Conservation (phyloP, 2,888 invertebrate species). For the Parapristionchus giblindavisi region DNA sequence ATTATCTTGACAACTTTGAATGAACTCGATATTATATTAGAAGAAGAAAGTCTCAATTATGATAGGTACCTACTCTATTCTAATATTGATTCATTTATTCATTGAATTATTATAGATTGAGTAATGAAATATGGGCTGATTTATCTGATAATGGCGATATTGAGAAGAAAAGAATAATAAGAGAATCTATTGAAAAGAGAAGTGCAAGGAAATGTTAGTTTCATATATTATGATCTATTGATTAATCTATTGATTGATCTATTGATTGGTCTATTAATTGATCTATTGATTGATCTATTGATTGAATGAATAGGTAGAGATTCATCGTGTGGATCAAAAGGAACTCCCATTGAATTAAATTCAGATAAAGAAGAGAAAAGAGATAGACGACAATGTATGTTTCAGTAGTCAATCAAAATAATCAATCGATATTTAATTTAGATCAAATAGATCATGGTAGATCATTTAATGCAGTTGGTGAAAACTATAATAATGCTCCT, state of each 20-base stretch:
- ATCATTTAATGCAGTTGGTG: conserved; percentile 32
- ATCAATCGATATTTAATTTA: not conserved
- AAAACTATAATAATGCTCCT: not conserved
- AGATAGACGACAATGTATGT: conserved; percentile 20
- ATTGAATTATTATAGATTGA: conserved; percentile 12
- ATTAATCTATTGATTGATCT: not conserved
- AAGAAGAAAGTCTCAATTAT: conserved; percentile 12
- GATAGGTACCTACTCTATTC: not conserved
- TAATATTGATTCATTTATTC: too few relatives aligned
- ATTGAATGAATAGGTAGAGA: conserved; percentile 3
- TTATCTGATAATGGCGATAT: not conserved
- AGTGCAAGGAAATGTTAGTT: conserved; percentile 27
- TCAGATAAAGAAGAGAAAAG: not conserved
- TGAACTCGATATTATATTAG: conserved; percentile 6
- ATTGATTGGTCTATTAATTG: not conserved
- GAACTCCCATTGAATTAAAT: conserved; percentile 1
- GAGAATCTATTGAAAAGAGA: conserved; percentile 11
- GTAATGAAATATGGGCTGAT: conserved; percentile 16
- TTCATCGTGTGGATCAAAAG: conserved; percentile 29
- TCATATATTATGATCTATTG: not conserved
- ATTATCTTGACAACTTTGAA: conserved; percentile 17
- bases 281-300: not conserved
- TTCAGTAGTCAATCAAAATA: not conserved
- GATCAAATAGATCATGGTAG: conserved; percentile 3
- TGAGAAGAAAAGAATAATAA: not conserved